Evolutionary conservation across 2,113 vertebrate genomes (phyloP), one percentile per base, ranked within the genome.

Genomic region (Stigmatopora nigra): DNA sequence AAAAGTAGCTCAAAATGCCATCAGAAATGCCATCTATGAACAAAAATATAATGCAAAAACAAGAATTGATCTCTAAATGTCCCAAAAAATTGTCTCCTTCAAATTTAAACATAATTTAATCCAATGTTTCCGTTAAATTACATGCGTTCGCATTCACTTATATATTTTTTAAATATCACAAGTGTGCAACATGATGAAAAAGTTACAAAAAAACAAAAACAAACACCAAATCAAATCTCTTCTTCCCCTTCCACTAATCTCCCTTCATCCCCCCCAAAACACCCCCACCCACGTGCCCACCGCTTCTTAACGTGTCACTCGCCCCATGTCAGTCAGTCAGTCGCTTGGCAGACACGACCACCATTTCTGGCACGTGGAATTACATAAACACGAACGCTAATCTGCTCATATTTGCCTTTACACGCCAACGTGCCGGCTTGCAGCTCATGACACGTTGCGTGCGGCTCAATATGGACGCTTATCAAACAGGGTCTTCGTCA

Each of bases 331-430:
- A 67, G 36, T 56, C 67, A 63, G 38, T 57, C 63, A 69, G 46
- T 73, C 72, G 4, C 38, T 41, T 41, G 67, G 69, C 65, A 57
- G 71, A 74, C 53, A 38, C 9, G 15, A 15, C 31, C n/a, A 38
- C 10, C 41, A 41, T 61, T 61, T 46, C 59, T 68, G 66, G 66
- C 77, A 75, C 69, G 70, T 69, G 67, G 78, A 80, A 81, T 70
- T 71, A 69, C 80, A 73, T 68, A 49, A 76, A 61, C 53, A 67
- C 46, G 17, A 53, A 72, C 65, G 75, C 80, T 78, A 68, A 87
- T 85, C 84, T 73, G 46, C 67, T 73, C 11, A 16, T 67, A 75
- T 86, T 80, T 77, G 78, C 78, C 78, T 74, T 36, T 69, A 78
- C 79, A 79, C 85, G 78, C 76, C 79, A 74, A 65, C 1, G 0